Conservation (phyloP, 2,113 vertebrate genomes). For the Bucco capensis region DNA sequence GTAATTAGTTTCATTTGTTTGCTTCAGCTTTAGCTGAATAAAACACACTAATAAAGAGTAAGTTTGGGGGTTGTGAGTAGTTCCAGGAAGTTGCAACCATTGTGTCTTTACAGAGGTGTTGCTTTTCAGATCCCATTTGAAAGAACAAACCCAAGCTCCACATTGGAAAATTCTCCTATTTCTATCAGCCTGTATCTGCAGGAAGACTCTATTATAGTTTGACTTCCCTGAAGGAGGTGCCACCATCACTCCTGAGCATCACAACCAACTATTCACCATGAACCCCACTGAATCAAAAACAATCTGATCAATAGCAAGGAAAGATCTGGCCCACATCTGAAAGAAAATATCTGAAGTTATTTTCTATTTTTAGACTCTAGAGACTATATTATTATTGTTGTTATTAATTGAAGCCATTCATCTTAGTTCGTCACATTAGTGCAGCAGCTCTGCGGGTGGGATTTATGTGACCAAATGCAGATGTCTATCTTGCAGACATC, state of each 20-base stretch:
- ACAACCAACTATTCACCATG: neutral
- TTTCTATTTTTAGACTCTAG: conserved; percentile 38
- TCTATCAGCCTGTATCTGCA: neutral
- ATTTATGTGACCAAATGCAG: conserved; percentile 64
- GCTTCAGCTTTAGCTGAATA: conserved; percentile 69
- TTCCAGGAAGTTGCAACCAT: conserved; percentile 61
- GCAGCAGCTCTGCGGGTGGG: conserved; percentile 31
- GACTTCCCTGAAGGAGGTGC: neutral
- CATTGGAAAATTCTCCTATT: neutral
- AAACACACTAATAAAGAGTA: conserved; percentile 67
- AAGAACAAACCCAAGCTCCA: neutral
- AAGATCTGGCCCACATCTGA: neutral
- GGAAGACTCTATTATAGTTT: neutral
- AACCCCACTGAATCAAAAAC: neutral
- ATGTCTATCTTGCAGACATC: conserved; percentile 65
- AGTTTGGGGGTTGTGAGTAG: conserved; percentile 50
- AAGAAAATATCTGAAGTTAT: neutral
- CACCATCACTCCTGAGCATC: neutral
- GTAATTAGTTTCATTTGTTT: conserved; percentile 81
- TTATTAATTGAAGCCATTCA: conserved; percentile 53
- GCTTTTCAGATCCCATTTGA: neutral
- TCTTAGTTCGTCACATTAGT: conserved; percentile 47
- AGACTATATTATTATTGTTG: conserved; percentile 34
- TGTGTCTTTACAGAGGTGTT: conserved; percentile 26
- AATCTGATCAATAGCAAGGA: neutral